These are phyloP conservation scores for Benitochromis conjunctus DNA, from an alignment of 2,113 vertebrate genomes.

Conservation along the genomic window DNA sequence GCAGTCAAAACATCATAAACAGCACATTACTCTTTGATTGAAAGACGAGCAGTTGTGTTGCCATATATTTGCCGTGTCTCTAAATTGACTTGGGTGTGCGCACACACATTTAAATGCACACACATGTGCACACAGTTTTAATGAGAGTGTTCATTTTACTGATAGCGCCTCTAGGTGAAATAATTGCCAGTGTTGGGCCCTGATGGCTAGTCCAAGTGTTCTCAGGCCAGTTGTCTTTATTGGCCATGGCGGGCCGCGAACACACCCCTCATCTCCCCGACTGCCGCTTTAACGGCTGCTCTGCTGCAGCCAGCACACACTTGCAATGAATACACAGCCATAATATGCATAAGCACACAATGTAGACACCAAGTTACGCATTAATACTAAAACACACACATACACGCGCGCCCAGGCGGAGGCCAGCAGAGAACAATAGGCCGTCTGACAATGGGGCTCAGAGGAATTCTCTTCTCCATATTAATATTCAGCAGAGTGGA, in stretches of 20 bases:
- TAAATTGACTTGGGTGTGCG: conserved; percentile 20
- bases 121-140: conserved; percentile 47
- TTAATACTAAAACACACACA: conserved; percentile 48
- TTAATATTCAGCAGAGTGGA: conserved; percentile 69
- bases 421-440: conserved; percentile 69
- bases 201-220: conserved; percentile 53
- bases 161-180: conserved; percentile 63
- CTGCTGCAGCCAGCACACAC: conserved; percentile 33
- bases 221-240: conserved; percentile 65
- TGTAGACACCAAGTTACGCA: conserved; percentile 36
- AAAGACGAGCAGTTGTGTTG: conserved; percentile 49
- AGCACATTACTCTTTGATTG: conserved; percentile 57
- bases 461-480: conserved; percentile 62
- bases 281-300: conserved; percentile 47
- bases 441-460: conserved; percentile 61
- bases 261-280: conserved; percentile 47
- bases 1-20: conserved; percentile 55
- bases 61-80: conserved; percentile 31
- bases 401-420: neutral
- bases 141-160: conserved; percentile 70
- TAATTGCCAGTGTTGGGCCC: conserved; percentile 63
- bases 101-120: neutral
- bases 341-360: conserved; percentile 65
- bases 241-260: conserved; percentile 33
- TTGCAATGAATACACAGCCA: conserved; percentile 31